Evolutionary conservation across 2,797 vertebrate species (phyloP), one percentile per base, ranked within the genome.

Genomic region (Mus spretus): DNA sequence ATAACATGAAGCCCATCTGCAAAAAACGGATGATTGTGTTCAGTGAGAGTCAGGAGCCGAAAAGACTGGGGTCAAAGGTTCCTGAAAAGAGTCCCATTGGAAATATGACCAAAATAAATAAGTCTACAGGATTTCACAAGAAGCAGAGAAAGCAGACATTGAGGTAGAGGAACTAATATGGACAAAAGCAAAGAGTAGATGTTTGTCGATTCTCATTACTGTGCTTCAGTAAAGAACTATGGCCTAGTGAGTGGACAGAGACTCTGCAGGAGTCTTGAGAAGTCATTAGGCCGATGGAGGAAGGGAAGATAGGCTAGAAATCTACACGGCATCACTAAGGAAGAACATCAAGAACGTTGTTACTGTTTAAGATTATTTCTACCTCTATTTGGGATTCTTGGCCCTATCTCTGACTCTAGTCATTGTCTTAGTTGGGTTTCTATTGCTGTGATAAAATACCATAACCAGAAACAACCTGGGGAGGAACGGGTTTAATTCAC

Each of bases 281-380:
- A 15, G 50, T 37, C 34, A 40, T 22, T 34, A 91, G 13, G 28
- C 47, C 55, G 34, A 37, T 37, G 44, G 34, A 28, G 1, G n/a
- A 53, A 59, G 79, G 20, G 37, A 53, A 77, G 78, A n/a, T 17
- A n/a, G 24, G 19, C 53, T 87, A 70, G 77, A 80, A 78, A 78
- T 26, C 81, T 55, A 28, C 4, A 24, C 47, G 40, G 88, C 4
- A 61, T 59, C 26, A 28, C 50, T 47, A 31, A 72, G 47, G 14
- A 55, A 89, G 34, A 74, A 89, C 40, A 13, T 22, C 1, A 6
- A 84, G 44, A 59, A 80, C 28, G 28, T 50, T 20, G 22, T 17
- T 84, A n/a, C 78, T 74, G 40, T 86, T 74, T 77, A 85, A 92
- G 59, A 50, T 59, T 34, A 93, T 75, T 40, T 80, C 84, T 70